phyloP scores from a whole-genome alignment of 2,113 vertebrate species.

The Oreochromis tanganicae region DNA sequence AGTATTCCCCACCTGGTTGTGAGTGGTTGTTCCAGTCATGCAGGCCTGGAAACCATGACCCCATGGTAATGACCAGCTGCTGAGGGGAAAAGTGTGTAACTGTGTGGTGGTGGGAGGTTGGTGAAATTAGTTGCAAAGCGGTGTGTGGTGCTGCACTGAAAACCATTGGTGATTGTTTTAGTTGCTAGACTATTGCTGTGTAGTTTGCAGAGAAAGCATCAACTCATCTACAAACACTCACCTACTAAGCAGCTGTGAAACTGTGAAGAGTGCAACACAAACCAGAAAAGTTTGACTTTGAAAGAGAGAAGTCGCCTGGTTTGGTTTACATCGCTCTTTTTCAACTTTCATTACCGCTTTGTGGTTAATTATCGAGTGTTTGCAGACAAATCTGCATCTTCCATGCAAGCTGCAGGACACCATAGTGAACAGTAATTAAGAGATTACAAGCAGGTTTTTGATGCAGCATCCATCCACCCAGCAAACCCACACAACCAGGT shows the following conservation, averaged over 20 bases:
- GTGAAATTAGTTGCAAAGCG: neutral
- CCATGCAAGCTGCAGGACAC: neutral
- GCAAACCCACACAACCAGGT: neutral
- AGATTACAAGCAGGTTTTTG: neutral
- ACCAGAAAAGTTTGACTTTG: neutral
- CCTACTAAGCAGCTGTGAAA: neutral
- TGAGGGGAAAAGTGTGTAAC: neutral
- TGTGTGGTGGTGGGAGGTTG: neutral
- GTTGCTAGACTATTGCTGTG: neutral
- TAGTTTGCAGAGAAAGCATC: neutral
- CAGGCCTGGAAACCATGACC: neutral
- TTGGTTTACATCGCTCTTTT: neutral
- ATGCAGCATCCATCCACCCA: neutral
- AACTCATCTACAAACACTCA: neutral
- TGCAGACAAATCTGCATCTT: neutral
- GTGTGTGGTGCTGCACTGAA: neutral
- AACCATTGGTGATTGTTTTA: neutral
- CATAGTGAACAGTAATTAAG: neutral
- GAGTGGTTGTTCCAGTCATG: neutral
- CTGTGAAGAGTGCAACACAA: neutral
- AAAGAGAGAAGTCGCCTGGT: neutral
- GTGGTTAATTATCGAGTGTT: neutral
- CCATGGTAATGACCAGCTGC: neutral
- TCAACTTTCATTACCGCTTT: fast-evolving
- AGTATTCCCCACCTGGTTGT: neutral